Evolutionary conservation across 2,113 vertebrate species (phyloP).

Genomic region (Naja naja): DNA sequence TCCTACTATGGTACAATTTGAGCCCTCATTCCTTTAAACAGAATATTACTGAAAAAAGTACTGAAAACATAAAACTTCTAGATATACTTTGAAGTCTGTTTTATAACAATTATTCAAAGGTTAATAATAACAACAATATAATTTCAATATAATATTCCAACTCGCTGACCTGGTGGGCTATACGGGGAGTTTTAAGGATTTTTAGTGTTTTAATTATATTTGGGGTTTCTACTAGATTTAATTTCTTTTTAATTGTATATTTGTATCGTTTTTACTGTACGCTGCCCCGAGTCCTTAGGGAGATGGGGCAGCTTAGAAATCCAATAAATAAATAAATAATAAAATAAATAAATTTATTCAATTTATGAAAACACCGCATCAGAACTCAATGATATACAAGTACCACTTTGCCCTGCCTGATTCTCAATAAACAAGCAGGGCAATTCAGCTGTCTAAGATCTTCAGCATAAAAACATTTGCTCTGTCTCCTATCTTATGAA

Average conservation of each 20-base stretch:
- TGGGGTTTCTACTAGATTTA: no score
- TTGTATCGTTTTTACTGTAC: no score
- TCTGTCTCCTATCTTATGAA: background rate
- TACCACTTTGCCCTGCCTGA: background rate
- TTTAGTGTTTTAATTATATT: no score
- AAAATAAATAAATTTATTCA: no score
- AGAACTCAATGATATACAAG: background rate
- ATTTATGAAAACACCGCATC: background rate
- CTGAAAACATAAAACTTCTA: background rate
- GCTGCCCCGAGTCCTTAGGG: no score
- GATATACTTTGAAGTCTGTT: background rate
- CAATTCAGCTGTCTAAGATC: background rate
- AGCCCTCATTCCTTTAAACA: background rate
- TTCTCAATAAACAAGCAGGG: background rate
- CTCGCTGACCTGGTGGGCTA: no score
- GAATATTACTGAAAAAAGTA: background rate
- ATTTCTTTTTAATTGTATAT: no score
- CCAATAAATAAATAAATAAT: no score
- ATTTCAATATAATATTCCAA: no score
- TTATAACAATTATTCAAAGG: background rate
- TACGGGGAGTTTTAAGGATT: no score
- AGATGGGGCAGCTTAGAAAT: no score
- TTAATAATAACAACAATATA: background rate
- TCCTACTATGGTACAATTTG: background rate
- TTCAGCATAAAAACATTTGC: background rate